Evolutionary conservation across 2,888 invertebrate genomes (phyloP).

Genomic region (Polyploca ridens): DNA sequence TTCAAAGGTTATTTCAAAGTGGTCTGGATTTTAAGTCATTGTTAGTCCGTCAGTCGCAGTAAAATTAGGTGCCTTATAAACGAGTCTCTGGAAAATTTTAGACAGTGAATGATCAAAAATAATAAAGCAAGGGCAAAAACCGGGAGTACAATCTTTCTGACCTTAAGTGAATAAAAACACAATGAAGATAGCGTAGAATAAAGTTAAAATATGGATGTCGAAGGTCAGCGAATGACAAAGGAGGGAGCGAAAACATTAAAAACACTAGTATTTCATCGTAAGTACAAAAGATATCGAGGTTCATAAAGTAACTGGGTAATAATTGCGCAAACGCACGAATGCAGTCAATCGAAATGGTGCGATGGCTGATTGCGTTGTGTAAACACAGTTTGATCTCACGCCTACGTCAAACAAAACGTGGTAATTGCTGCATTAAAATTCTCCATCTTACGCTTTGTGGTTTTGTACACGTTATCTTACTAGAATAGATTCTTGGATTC

Average conservation of each 20-base stretch:
- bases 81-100: not conserved
- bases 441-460: not conserved
- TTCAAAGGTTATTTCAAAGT: constrained; percentile 1
- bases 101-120: constrained; percentile 12
- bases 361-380: constrained; percentile 43
- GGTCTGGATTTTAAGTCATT: not conserved
- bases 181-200: constrained; percentile 5
- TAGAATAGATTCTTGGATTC: not conserved
- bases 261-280: constrained; percentile 6
- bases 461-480: constrained; percentile 6
- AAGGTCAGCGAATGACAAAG: constrained; percentile 5
- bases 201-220: constrained; percentile 3
- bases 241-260: not conserved
- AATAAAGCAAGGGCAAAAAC: constrained; percentile 10
- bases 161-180: not conserved
- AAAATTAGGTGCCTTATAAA: not conserved
- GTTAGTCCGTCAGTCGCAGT: not conserved
- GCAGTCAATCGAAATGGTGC: constrained; percentile 41
- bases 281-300: constrained; percentile 6
- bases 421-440: constrained; percentile 35
- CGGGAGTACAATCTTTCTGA: constrained; percentile 6
- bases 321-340: constrained; percentile 11
- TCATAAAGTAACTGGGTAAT: constrained; percentile 11
- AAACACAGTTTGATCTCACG: constrained; percentile 53
- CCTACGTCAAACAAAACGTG: constrained; percentile 43